These are phyloP conservation scores for Platycnemis pennipes DNA, from an alignment of 2,888 invertebrate species.

Conservation along the genomic window DNA sequence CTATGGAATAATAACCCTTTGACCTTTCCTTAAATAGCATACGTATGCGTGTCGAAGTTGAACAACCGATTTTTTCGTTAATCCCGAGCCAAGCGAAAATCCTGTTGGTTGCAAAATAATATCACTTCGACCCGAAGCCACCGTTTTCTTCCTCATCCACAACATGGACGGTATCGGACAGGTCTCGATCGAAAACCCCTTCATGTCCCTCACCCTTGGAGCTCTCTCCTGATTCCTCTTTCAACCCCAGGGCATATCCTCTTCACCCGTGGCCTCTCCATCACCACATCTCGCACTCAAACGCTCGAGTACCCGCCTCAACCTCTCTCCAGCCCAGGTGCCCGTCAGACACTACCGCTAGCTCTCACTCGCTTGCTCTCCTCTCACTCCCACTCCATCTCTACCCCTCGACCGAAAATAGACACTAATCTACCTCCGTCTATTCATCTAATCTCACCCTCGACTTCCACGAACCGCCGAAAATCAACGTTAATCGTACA, in stretches of 20 bases:
- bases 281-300: not conserved
- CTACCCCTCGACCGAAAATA: not conserved
- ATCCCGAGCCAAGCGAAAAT: too few species aligned
- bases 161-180: not conserved
- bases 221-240: not conserved
- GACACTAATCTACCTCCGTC: constrained; percentile 7
- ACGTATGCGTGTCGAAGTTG: too few species aligned
- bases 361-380: not conserved
- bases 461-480: not conserved
- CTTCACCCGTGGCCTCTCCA: not conserved
- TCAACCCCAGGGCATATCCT: not conserved
- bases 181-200: not conserved
- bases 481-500: not conserved
- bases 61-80: too few species aligned
- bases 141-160: not conserved
- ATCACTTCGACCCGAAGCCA: not conserved
- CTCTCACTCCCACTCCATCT: not conserved
- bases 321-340: not conserved
- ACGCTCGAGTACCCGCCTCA: not conserved
- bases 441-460: not conserved
- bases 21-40: too few species aligned
- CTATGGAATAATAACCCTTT: too few species aligned
- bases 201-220: not conserved
- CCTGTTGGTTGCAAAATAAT: too few species aligned
- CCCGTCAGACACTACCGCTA: not conserved